Evolutionary conservation across 2,113 vertebrate genomes (phyloP), one percentile per base, ranked within the genome.

Genomic region (Corythaeola cristata): DNA sequence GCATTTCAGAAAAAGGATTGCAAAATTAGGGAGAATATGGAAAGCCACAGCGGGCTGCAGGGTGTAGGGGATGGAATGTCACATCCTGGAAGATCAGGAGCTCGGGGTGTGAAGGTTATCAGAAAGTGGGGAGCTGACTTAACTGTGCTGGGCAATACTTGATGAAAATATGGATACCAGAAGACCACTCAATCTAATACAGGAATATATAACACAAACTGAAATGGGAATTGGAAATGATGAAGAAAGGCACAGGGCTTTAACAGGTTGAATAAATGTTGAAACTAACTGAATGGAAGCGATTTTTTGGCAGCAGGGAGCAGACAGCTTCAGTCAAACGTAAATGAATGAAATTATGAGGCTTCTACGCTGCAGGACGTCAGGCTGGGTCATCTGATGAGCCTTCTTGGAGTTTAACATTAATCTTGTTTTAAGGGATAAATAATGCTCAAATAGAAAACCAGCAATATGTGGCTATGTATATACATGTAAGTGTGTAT

Each of bases 401-500:
- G 10, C 53, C 53, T 13, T 15, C 49, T 58, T 47, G 56, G 28
- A 2, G 33, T 63, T 41, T 32, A 19, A 49, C 21, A 3, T 41
- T 8, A 2, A 22, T 20, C 41, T 81, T 30, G 8, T 10, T 56
- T 23, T 21, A 62, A n/a, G 18, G 41, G 35, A 24, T 0, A 33
- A 76, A 6, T 45, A 52, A 37, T 53, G 63, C 37, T 39, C 15
- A 23, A 14, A 41, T 12, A 28, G 60, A 44, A 66, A 75, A 6
- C 21, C 45, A 78, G 32, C 60, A 23, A 1, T 44, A 6, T 16
- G 8, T 56, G 6, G 27, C 19, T 50, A 0, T 20, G 2, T 33
- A 5, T 28, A 9, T n/a, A 12, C 8, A 4, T 15, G 4, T 4
- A 8, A n/a, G 14, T 23, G 3, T 21, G 4, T 37, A 4, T 7